Evolutionary conservation across 2,888 invertebrate genomes (phyloP).

Genomic region (Lithophane socia): DNA sequence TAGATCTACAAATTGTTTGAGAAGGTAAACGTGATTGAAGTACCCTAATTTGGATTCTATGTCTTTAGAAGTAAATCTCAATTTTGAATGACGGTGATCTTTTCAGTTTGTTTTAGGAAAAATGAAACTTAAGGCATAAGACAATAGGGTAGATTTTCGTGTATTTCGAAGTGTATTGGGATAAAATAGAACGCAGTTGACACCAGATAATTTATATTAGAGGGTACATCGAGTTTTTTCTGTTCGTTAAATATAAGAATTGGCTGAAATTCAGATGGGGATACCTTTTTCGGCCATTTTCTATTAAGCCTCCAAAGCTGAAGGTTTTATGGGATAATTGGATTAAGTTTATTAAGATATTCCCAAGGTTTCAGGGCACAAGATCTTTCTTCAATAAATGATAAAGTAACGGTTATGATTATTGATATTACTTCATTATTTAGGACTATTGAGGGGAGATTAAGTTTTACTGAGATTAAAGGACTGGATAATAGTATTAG

Average conservation of each 20-base stretch:
- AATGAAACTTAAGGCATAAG: slow-evolving; percentile 27
- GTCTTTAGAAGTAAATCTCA: slow-evolving; percentile 66
- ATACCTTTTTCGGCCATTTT: slow-evolving; percentile 63
- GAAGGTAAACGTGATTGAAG: not conserved
- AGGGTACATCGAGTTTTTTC: slow-evolving; percentile 68
- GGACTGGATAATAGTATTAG: not conserved
- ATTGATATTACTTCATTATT: slow-evolving; percentile 54
- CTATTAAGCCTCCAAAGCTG: slow-evolving; percentile 53
- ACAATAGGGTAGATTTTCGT: slow-evolving; percentile 58
- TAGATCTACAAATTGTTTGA: slow-evolving; percentile 51
- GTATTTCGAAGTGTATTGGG: slow-evolving; percentile 52
- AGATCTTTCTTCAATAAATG: slow-evolving; percentile 65
- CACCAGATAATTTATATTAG: slow-evolving; percentile 82
- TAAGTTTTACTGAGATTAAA: slow-evolving; percentile 53
- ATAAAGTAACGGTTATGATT: slow-evolving; percentile 53
- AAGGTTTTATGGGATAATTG: slow-evolving; percentile 73
- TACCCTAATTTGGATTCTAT: slow-evolving; percentile 65
- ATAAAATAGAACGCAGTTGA: slow-evolving; percentile 75
- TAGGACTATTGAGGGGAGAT: slow-evolving; percentile 28
- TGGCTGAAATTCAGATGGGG: slow-evolving; percentile 69
- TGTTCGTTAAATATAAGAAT: slow-evolving; percentile 73
- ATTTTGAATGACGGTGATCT: slow-evolving; percentile 65
- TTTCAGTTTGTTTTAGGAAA: slow-evolving; percentile 8
- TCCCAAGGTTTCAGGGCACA: slow-evolving; percentile 53
- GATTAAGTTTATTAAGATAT: slow-evolving; percentile 78